A percentile compares a stretch with the other conserved stretches of the same genome.
phyloP scores from a whole-genome alignment of 2,888 invertebrate species.

The Malachius bipustulatus region DNA sequence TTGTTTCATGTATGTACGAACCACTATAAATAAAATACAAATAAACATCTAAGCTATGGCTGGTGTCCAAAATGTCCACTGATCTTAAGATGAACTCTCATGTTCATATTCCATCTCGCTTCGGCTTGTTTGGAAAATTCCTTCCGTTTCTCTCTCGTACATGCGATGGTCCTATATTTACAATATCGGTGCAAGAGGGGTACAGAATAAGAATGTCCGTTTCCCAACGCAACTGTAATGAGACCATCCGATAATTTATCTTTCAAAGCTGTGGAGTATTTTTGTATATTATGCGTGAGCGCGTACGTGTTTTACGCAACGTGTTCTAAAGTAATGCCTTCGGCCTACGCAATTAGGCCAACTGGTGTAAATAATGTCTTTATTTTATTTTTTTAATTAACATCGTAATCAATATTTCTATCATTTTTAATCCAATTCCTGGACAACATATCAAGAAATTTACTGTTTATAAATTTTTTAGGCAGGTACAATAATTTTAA shows the following conservation, averaged over 20 bases:
- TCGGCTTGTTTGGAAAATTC: not conserved
- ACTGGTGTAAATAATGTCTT: no score
- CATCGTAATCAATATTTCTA: no score
- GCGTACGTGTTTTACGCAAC: slow-evolving; percentile 16
- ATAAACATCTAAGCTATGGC: slow-evolving; percentile 17
- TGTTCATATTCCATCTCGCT: no score
- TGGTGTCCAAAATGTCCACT: slow-evolving; percentile 22
- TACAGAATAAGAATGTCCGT: no score
- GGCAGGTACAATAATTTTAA: no score
- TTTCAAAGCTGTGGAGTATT: slow-evolving; percentile 24
- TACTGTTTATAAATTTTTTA: no score
- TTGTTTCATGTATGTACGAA: slow-evolving; percentile 1
- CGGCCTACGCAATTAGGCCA: not conserved
- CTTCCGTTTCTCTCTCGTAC: slow-evolving; percentile 3
- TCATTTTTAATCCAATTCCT: no score
- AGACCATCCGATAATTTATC: slow-evolving; percentile 27
- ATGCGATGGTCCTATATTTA: no score
- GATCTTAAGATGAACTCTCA: slow-evolving; percentile 2
- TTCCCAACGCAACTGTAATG: no score
- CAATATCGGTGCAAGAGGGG: no score
- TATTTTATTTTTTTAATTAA: no score
- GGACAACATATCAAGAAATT: no score
- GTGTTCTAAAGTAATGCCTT: slow-evolving; percentile 3
- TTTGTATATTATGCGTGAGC: slow-evolving; percentile 21
- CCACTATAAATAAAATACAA: slow-evolving; percentile 5